phyloP scores from a whole-genome alignment of 2,113 vertebrate genomes.

The Vanacampus margaritifer region DNA sequence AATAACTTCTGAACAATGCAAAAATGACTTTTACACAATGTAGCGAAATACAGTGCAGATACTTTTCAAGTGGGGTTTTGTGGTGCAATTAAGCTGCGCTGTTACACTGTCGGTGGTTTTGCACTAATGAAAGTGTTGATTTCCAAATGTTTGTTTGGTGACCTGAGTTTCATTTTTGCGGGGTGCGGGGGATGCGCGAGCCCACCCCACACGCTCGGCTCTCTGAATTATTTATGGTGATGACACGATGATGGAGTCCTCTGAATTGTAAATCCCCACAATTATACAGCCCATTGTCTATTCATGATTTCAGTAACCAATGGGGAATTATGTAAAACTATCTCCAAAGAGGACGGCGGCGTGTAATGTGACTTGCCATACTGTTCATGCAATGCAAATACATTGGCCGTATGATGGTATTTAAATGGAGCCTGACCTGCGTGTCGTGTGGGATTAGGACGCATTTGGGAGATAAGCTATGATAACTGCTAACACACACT shows the following conservation, averaged over 20 bases:
- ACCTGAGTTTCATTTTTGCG: conserved; percentile 47
- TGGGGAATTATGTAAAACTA: conserved; percentile 77
- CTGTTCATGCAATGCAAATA: conserved; percentile 80
- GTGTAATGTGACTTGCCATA: conserved; percentile 78
- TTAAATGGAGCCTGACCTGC: conserved; percentile 65
- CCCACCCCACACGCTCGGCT: conserved; percentile 52
- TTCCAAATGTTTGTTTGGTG: conserved; percentile 43
- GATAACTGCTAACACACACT: conserved; percentile 48
- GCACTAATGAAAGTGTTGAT: conserved; percentile 35
- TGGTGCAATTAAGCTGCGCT: not conserved
- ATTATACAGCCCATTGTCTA: conserved; percentile 79
- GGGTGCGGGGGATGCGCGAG: not conserved
- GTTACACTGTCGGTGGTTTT: conserved; percentile 9
- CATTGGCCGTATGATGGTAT: conserved; percentile 70
- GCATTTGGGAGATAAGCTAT: conserved; percentile 61
- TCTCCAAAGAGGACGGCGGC: conserved; percentile 74
- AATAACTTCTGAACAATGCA: too few species aligned
- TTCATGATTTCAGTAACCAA: conserved; percentile 77
- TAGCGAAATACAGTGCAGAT: not conserved
- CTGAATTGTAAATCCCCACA: conserved; percentile 77
- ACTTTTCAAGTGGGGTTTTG: not conserved
- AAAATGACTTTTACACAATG: not conserved
- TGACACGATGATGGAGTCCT: conserved; percentile 65
- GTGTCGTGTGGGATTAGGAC: conserved; percentile 67
- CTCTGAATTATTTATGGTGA: conserved; percentile 69